phyloP scores from a whole-genome alignment of 2,113 vertebrate genomes.

The Neopipo cinnamomea region DNA sequence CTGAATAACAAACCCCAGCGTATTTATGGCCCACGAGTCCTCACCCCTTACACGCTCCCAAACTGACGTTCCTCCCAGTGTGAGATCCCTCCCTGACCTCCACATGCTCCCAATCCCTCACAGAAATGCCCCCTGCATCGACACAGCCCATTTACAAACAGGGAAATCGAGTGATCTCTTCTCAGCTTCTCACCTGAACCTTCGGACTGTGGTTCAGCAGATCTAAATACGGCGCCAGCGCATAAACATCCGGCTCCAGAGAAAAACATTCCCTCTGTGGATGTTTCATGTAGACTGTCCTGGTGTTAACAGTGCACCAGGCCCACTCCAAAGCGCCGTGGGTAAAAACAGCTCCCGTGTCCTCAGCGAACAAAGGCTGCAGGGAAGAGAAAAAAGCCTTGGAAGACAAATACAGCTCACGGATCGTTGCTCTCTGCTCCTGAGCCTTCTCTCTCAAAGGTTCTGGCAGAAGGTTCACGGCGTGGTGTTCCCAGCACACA shows the following conservation, averaged over 20 bases:
- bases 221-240: slow-evolving; percentile 89
- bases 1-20: not conserved
- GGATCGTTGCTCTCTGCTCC: slow-evolving; percentile 75
- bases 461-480: slow-evolving; percentile 75
- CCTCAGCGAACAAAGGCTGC: slow-evolving; percentile 80
- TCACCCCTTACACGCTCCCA: not conserved
- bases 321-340: slow-evolving; percentile 87
- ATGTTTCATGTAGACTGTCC: slow-evolving; percentile 86
- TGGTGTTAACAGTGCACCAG: slow-evolving; percentile 93
- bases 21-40: not conserved
- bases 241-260: slow-evolving; percentile 81
- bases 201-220: slow-evolving; percentile 89
- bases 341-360: slow-evolving; percentile 75
- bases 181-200: slow-evolving; percentile 79
- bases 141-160: too few species aligned
- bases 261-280: slow-evolving; percentile 74
- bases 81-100: not conserved
- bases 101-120: not conserved
- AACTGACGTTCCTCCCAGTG: not conserved
- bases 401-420: slow-evolving; percentile 73
- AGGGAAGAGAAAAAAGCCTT: slow-evolving; percentile 81
- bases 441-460: slow-evolving; percentile 68
- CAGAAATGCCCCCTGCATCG: not conserved
- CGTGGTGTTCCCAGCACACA: slow-evolving; percentile 72
- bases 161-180: not conserved